Evolutionary conservation across 2,113 vertebrate species (phyloP).

Genomic region (Ovis aries): DNA sequence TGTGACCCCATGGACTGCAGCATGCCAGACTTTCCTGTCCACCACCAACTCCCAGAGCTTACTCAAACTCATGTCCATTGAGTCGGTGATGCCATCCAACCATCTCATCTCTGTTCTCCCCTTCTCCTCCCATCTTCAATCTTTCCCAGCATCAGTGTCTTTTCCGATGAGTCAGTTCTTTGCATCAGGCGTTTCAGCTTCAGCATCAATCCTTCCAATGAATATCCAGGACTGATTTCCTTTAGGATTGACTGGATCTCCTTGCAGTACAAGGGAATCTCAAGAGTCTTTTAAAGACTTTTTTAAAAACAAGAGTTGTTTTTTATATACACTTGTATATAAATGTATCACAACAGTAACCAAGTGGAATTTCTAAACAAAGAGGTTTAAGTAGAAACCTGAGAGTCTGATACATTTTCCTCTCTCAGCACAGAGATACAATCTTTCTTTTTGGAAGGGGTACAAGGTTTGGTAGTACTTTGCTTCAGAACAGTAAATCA

Average conservation of each 20-base stretch:
- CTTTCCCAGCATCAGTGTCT: not conserved
- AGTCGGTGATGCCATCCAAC: not conserved
- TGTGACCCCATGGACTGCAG: not conserved
- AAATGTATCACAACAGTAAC: not conserved
- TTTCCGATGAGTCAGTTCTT: not conserved
- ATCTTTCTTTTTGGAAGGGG: not conserved
- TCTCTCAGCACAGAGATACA: not conserved
- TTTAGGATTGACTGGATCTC: not conserved
- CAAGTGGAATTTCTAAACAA: not conserved
- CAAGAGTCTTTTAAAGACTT: not conserved
- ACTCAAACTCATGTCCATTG: not conserved
- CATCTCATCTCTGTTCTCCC: not conserved
- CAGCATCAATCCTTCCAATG: not conserved
- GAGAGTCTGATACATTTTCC: not conserved
- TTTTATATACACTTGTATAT: not conserved
- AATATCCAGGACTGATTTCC: not conserved
- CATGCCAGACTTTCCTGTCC: not conserved
- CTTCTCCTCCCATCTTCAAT: not conserved
- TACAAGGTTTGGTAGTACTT: not conserved
- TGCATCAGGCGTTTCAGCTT: not conserved
- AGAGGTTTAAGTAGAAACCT: not conserved
- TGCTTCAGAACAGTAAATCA: not conserved
- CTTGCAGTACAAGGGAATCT: not conserved
- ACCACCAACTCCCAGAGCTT: not conserved
- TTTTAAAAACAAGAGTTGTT: not conserved